phyloP scores from a whole-genome alignment of 2,113 vertebrate genomes.

The Sclerurus mexicanus region DNA sequence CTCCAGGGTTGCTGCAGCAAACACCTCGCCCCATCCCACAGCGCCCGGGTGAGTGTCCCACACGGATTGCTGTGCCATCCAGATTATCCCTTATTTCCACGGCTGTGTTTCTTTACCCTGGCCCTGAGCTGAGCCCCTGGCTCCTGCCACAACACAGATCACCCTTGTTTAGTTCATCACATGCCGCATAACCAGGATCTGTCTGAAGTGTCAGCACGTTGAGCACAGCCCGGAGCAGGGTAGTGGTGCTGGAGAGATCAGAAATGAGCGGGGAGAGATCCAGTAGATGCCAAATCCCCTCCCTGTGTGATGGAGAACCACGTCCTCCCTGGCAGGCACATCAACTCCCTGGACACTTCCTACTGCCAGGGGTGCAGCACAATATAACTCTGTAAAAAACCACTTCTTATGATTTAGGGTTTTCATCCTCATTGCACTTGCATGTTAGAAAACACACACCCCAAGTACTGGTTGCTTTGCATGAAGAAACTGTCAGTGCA shows the following conservation, averaged over 20 bases:
- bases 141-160: neutral
- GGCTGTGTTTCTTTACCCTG: neutral
- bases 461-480: neutral
- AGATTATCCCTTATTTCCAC: neutral
- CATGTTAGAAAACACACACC: neutral
- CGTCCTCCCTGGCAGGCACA: neutral
- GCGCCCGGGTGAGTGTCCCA: neutral
- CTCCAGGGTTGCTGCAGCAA: fast-evolving
- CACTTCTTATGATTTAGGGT: neutral
- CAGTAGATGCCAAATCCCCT: fast-evolving
- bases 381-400: neutral
- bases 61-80: neutral
- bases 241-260: neutral
- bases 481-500: neutral
- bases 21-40: neutral
- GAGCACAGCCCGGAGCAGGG: neutral
- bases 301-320: fast-evolving
- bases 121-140: neutral
- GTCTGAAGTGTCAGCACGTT: fast-evolving
- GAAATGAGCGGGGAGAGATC: neutral
- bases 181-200: neutral
- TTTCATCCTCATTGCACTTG: neutral
- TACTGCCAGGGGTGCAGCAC: neutral
- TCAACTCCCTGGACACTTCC: fast-evolving
- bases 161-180: neutral